Percentiles rank a stretch among this genome's conserved stretches.
These are phyloP conservation scores for Scaptomyza parva DNA, from an alignment of 2,888 invertebrate species.

Conservation along the genomic window DNA sequence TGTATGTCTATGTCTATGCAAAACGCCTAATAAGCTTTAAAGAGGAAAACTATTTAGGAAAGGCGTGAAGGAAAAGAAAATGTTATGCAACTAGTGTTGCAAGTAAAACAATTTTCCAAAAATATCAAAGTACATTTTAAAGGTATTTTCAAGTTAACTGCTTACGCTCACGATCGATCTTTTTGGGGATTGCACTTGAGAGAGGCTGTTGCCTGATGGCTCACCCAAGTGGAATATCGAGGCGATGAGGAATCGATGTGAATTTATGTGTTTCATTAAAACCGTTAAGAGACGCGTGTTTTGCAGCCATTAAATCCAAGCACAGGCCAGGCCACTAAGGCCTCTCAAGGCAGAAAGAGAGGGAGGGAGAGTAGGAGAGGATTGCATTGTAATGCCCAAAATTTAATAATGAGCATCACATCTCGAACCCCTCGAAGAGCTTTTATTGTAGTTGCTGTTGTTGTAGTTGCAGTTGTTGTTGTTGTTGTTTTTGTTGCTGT, in stretches of 20 bases:
- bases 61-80: slow-evolving; percentile 11
- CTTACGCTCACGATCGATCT: slow-evolving; percentile 60
- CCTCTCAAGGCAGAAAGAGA: slow-evolving; percentile 12
- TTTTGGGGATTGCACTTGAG: slow-evolving; percentile 32
- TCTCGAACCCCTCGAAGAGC: slow-evolving; percentile 21
- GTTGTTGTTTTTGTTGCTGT: neutral
- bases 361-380: slow-evolving; percentile 1
- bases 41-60: slow-evolving; percentile 32
- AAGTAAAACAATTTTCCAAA: slow-evolving; percentile 16
- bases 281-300: slow-evolving; percentile 76
- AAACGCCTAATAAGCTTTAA: slow-evolving; percentile 18
- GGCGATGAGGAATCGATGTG: slow-evolving; percentile 45
- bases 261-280: slow-evolving; percentile 79
- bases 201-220: slow-evolving; percentile 40
- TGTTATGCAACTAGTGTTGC: slow-evolving; percentile 18
- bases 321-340: slow-evolving; percentile 12
- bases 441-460: slow-evolving; percentile 5
- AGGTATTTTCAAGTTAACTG: slow-evolving; percentile 47
- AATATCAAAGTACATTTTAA: slow-evolving; percentile 20
- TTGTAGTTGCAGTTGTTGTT: too few relatives aligned
- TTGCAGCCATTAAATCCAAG: slow-evolving; percentile 64
- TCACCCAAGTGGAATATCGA: slow-evolving; percentile 70
- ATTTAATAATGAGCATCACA: slow-evolving; percentile 65
- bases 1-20: slow-evolving; percentile 29
- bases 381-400: slow-evolving; percentile 50